Base-by-base conservation (phyloP, 92 coral and sea anemone species). In the Zoanthus gigantus region DNA sequence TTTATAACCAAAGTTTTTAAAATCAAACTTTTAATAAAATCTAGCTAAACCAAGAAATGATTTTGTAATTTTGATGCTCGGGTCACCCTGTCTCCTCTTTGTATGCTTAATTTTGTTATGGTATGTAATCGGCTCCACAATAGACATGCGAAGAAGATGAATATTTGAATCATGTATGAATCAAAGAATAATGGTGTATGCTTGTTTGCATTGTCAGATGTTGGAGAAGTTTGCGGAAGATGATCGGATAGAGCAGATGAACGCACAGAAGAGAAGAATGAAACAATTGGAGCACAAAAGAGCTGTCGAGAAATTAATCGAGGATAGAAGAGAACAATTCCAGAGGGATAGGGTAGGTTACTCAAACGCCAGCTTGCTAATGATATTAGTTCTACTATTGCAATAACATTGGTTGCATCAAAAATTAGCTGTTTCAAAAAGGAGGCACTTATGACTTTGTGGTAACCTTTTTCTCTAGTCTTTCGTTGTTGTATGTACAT, bases 181-280 rank as follows among this genome's bases (percentile, higher is more conserved):
- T 29, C 4, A 23, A 67, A 7, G 2, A 15, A 0, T 9, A 34
- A 15, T 31, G 4, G 6, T 0, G 6, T 15, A 17, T 71, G 32
- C 31, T 9, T 47, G 4, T 0, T 88, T 68, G 31, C 72, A 15
- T 53, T 42, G 71, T 31, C 92, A 96, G 99, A 96, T 96, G 99
- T 84, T 97, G 85, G 95, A 94, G 87, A 97, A 97, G 88, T 95
- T 94, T 83, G 98, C 98, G 60, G 99, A 97, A 81, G 99, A 97
- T 86, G 98, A 97, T 74, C 93, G 99, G 57, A 92, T 97, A 48
- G 99, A 97, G 78, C 99, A 97, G 87, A 95, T 97, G 99, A 97
- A 97, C 87, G 99, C 98, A 3, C 98, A 97, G 86, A 94, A 88
- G 92, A 92, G 98, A 47, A 92, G 98, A 15, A 97, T 97, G 98